Evolutionary conservation across 2,888 invertebrate species (phyloP).

Genomic region (Bhutanitis thaidina): DNA sequence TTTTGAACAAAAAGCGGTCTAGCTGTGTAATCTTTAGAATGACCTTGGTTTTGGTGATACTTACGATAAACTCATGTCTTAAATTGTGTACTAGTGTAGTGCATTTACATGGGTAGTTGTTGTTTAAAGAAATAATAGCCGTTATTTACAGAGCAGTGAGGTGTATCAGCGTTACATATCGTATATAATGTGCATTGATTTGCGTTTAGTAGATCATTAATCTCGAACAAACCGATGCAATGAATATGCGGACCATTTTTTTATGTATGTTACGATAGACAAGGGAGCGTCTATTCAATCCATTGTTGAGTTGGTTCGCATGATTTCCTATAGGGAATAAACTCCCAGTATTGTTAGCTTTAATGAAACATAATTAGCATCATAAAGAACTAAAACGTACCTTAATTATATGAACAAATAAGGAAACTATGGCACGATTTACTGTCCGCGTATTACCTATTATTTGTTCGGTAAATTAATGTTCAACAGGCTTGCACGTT

Average conservation of each 20-base stretch:
- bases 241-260: constrained; percentile 18
- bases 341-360: constrained; percentile 44
- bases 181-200: constrained; percentile 18
- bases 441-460: constrained; percentile 1
- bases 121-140: constrained; percentile 26
- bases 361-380: constrained; percentile 25
- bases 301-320: constrained; percentile 53
- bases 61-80: constrained; percentile 2
- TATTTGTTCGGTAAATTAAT: neutral
- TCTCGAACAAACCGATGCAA: constrained; percentile 50
- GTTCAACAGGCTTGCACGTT: neutral
- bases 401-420: constrained; percentile 7
- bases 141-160: constrained; percentile 24
- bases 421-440: constrained; percentile 5
- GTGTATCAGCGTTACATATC: constrained; percentile 24
- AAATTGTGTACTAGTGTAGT: neutral
- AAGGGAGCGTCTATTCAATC: constrained; percentile 41
- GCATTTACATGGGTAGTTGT: constrained; percentile 15
- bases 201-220: constrained; percentile 31
- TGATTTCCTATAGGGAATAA: constrained; percentile 48
- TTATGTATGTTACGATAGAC: constrained; percentile 21
- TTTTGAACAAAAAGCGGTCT: neutral
- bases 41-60: constrained; percentile 12
- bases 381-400: constrained; percentile 13
- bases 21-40: neutral